These are phyloP conservation scores for Oreochromis mossambicus DNA, from an alignment of 2,797 vertebrate species.

Conservation along the genomic window DNA sequence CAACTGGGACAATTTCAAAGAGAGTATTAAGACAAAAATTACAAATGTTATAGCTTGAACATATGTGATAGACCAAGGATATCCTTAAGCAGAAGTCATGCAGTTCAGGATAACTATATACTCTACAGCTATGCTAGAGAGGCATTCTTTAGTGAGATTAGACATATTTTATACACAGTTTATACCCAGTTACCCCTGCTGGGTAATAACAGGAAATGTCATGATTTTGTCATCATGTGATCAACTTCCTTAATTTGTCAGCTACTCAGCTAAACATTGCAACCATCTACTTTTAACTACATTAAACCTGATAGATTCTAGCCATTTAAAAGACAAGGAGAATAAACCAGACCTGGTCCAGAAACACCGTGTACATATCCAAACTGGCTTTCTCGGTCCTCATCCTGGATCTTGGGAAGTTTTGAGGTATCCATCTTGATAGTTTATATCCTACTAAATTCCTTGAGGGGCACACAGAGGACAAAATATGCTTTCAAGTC, in stretches of 20 bases:
- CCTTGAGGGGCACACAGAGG: neutral
- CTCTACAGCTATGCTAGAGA: neutral
- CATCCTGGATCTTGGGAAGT: slow-evolving; percentile 88
- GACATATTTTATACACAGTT: neutral
- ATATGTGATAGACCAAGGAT: neutral
- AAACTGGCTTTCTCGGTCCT: slow-evolving; percentile 85
- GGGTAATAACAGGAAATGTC: neutral
- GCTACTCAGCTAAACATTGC: neutral
- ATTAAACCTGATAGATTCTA: neutral
- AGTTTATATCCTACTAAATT: slow-evolving; percentile 10
- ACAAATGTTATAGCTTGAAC: neutral
- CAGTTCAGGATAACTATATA: neutral
- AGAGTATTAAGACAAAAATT: neutral
- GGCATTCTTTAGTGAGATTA: neutral
- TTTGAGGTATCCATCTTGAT: slow-evolving; percentile 87
- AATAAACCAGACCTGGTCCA: slow-evolving; percentile 82
- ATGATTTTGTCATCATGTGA: neutral
- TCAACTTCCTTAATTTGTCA: neutral
- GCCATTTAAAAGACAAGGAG: neutral
- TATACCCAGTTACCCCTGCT: neutral
- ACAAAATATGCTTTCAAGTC: neutral
- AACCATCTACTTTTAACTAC: neutral
- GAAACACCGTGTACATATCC: slow-evolving; percentile 93
- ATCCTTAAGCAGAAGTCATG: neutral
- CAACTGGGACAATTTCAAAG: neutral